Conservation (phyloP, 2,797 vertebrate species). For the Chaenodraco wilsoni region DNA sequence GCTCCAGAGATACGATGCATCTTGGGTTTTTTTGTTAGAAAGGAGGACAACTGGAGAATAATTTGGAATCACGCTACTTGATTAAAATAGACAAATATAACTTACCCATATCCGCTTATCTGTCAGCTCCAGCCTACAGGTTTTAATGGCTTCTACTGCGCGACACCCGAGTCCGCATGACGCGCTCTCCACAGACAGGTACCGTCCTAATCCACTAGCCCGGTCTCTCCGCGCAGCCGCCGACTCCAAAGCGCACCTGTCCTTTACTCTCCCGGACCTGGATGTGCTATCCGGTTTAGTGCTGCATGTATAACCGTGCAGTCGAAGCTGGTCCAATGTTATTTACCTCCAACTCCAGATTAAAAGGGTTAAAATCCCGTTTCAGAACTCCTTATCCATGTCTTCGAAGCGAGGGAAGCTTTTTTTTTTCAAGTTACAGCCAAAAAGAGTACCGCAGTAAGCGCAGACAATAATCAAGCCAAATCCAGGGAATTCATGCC, state of each 20-base stretch:
- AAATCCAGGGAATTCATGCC: constrained; percentile 75
- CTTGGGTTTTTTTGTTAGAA: neutral
- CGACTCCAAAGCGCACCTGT: constrained; percentile 77
- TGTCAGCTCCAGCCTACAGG: constrained; percentile 81
- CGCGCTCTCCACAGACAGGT: constrained; percentile 78
- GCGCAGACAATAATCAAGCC: constrained; percentile 61
- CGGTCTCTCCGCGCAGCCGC: constrained; percentile 76
- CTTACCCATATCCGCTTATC: constrained; percentile 85
- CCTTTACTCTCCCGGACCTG: constrained; percentile 72
- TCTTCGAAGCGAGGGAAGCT: constrained; percentile 39
- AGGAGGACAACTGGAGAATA: constrained; percentile 5
- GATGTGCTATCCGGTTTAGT: constrained; percentile 59
- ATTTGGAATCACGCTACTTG: constrained; percentile 16
- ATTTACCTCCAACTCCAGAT: constrained; percentile 70
- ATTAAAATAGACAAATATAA: constrained; percentile 39
- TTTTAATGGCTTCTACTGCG: constrained; percentile 81
- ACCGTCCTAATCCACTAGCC: constrained; percentile 77
- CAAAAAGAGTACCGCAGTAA: constrained; percentile 67
- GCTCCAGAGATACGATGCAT: constrained; percentile 8
- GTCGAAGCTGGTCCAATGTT: constrained; percentile 59
- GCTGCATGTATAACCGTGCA: constrained; percentile 55
- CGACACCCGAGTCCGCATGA: constrained; percentile 83
- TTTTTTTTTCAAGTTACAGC: constrained; percentile 65
- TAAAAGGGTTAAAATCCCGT: constrained; percentile 38
- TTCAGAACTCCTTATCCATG: constrained; percentile 57